phyloP scores from a whole-genome alignment of 2,888 invertebrate genomes.

The Platerodrilus igneus region DNA sequence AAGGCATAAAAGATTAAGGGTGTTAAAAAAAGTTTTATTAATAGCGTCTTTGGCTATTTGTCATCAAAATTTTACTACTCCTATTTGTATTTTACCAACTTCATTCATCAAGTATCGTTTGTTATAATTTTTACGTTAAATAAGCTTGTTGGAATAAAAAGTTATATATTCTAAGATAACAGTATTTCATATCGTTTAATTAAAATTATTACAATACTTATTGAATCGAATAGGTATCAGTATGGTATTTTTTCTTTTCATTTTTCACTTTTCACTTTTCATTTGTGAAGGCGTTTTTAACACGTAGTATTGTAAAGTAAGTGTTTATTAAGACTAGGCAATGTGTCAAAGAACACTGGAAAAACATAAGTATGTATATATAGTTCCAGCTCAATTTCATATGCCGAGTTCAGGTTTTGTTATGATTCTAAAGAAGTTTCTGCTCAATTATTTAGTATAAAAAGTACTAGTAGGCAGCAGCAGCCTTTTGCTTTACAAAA shows the following conservation, averaged over 20 bases:
- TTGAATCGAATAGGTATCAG: slow-evolving; percentile 43
- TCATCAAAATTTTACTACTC: slow-evolving; percentile 48
- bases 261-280: slow-evolving; percentile 68
- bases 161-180: slow-evolving; percentile 62
- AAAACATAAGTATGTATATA: slow-evolving; percentile 60
- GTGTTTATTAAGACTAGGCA: slow-evolving; percentile 57
- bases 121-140: slow-evolving; percentile 65
- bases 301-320: slow-evolving; percentile 57
- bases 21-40: slow-evolving; percentile 36
- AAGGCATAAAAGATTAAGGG: slow-evolving; percentile 31
- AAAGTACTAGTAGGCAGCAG: slow-evolving; percentile 31
- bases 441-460: slow-evolving; percentile 42
- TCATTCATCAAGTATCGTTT: slow-evolving; percentile 55
- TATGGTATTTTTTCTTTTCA: slow-evolving; percentile 55
- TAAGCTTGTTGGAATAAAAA: slow-evolving; percentile 60
- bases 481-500: slow-evolving; percentile 43
- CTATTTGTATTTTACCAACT: slow-evolving; percentile 61
- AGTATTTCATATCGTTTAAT: slow-evolving; percentile 49
- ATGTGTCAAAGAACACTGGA: slow-evolving; percentile 52
- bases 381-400: slow-evolving; percentile 58
- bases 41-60: slow-evolving; percentile 28
- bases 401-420: slow-evolving; percentile 51
- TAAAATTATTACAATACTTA: slow-evolving; percentile 44
- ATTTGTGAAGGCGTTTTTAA: slow-evolving; percentile 49
- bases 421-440: slow-evolving; percentile 47